Evolutionary conservation across 2,888 invertebrate genomes (phyloP), one percentile per base, ranked within the genome.

Genomic region (Pheosia tremula): DNA sequence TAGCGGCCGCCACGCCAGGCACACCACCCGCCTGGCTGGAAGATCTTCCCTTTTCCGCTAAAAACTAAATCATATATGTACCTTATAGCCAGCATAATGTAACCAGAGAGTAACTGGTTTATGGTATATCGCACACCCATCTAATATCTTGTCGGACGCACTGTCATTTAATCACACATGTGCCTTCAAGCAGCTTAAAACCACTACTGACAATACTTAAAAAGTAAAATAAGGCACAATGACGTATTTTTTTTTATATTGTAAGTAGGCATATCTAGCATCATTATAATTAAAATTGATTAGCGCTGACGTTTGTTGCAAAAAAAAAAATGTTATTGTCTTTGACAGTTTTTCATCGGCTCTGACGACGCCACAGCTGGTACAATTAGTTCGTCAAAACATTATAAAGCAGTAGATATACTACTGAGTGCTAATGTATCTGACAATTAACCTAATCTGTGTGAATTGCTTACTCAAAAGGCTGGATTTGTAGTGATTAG

Each of bases 351-450:
- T 47, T 1, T 11, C 47, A 47, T n/a, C 11, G 47, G n/a, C 47
- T n/a, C 11, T 47, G 5, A n/a, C 47, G n/a, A 47, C 47, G 5
- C 47, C 4, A 47, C n/a, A n/a, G 11, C 47, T 5, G 41, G 11
- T 5, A n/a, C 8, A 47, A 11, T 47, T n/a, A 47, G n/a, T 2
- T 47, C 24, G 50, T 24, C 24, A 50, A 50, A 50, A 24, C 1
- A 7, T 50, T 50, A 50, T 50, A 24, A 10, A 49, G 24, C 50
- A 50, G 8, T 24, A 50, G 3, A 13, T 1, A 1, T 24, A 50
- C 49, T 13, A 49, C 13, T 49, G 7, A 49, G 49, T 49, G 50
- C 50, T 50, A 50, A 50, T 50, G 50, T 7, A 50, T 24, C 50
- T 3, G 24, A 50, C 8, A 50, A 50, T 50, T 13, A 11, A 47